Percentiles rank a stretch among this genome's conserved stretches.
phyloP scores from a whole-genome alignment of 2,888 invertebrate genomes.

The Eupithecia centaureata region DNA sequence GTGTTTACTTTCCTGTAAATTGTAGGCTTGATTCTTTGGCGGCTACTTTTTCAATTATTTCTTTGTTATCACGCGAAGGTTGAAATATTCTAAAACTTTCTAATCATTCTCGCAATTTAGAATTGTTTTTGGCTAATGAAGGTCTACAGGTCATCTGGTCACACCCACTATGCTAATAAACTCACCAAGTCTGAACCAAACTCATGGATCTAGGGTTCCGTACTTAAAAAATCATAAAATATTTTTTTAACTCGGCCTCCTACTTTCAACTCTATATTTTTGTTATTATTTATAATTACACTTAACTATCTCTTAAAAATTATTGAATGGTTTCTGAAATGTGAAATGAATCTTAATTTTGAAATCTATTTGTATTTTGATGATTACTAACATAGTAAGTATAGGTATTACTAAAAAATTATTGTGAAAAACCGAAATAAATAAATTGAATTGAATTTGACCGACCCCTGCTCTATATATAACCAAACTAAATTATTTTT shows the following conservation, averaged over 20 bases:
- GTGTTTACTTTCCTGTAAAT: slow-evolving; percentile 29
- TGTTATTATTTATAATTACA: too few species aligned
- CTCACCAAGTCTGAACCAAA: not conserved
- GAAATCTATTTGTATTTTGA: too few species aligned
- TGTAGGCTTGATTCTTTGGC: slow-evolving; percentile 18
- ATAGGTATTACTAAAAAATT: too few species aligned
- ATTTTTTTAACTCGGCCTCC: not conserved
- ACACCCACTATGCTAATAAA: not conserved
- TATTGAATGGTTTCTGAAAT: too few species aligned
- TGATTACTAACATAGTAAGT: too few species aligned
- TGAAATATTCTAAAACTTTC: slow-evolving; percentile 3
- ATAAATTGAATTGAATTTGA: too few species aligned
- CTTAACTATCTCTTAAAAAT: too few species aligned
- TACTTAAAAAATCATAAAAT: not conserved
- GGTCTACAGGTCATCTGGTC: slow-evolving; percentile 1
- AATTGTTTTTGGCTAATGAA: slow-evolving; percentile 7
- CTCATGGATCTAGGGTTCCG: not conserved
- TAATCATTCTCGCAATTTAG: slow-evolving; percentile 7
- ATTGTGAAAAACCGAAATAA: too few species aligned
- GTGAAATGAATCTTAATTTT: too few species aligned
- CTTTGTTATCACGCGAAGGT: slow-evolving; percentile 17
- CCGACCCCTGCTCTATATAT: too few species aligned
- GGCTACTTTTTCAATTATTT: slow-evolving; percentile 26
- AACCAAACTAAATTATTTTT: too few species aligned
- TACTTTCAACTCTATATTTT: too few species aligned